Base-by-base conservation (phyloP, 2,113 vertebrate genomes). In the Piprites chloris region DNA sequence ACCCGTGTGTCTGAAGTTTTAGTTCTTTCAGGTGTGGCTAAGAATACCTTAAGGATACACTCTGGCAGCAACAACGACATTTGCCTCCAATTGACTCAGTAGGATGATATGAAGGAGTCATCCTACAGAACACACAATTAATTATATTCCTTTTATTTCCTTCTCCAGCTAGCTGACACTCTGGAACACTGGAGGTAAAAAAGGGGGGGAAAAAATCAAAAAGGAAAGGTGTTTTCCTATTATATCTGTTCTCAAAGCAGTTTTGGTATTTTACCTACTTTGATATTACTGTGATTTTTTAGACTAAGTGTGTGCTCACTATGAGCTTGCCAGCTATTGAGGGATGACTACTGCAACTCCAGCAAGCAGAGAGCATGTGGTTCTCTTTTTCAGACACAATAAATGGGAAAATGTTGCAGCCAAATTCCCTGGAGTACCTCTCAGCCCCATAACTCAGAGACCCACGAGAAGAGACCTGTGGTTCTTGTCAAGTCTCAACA, bases 221-320 rank as follows among this genome's bases (percentile, higher is more conserved):
- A 14, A 2, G 1, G 1, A 37, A 39, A 33, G 0, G 5, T 4
- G 1, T 27, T 59, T 16, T 85, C 5, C 8, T 53, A 6, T 37
- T 81, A 2, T 8, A 41, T 27, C 27, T 71, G 8, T 42, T 83
- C 27, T 69, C n/a, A 68, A 52, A 79, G 10, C 3, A 26, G 5
- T 71, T 94, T 35, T 73, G 6, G 22, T n/a, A 12, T 55, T 83
- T 91, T 27, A 24, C 6, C 2, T 41, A 30, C 39, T 59, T 58
- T 28, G 2, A 2, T 39, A 76, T 46, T 21, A n/a, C 49, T 73
- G 14, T 19, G 37, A 13, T 68, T 79, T 76, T 69, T 12, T 33
- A 68, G 20, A 65, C 13, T 32, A 26, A 72, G 18, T 0, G 0
- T 42, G 26, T 47, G 21, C 19, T 90, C 21, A 37, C 13, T 67